Percentiles rank a stretch among this genome's conserved stretches.
Conservation (phyloP, 2,888 invertebrate species). For the Scaeva pyrastri region DNA sequence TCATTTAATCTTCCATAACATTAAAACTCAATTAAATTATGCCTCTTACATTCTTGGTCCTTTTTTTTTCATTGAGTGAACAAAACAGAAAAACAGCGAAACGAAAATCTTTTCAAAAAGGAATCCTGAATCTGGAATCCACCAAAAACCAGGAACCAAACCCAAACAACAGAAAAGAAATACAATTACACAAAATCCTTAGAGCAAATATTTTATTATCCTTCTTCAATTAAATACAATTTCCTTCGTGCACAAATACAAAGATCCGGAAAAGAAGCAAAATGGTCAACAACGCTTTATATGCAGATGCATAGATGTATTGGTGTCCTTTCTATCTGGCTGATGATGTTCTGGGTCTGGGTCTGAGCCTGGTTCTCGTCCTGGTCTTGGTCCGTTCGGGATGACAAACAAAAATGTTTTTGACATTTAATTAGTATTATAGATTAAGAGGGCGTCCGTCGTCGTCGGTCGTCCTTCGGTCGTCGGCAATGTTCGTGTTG, state of each 20-base stretch:
- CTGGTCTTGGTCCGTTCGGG: background rate
- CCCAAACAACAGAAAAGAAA: slow-evolving; percentile 9
- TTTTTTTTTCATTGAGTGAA: background rate
- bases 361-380: no score
- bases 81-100: background rate
- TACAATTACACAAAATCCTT: slow-evolving; percentile 65
- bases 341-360: background rate
- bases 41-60: background rate
- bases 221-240: slow-evolving; percentile 62
- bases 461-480: no score
- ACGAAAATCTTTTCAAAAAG: slow-evolving; percentile 38
- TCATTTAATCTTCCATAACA: slow-evolving; percentile 64
- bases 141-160: slow-evolving; percentile 20
- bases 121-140: no score
- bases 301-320: slow-evolving; percentile 28
- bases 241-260: slow-evolving; percentile 22
- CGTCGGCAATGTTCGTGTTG: background rate
- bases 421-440: slow-evolving; percentile 70
- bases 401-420: slow-evolving; percentile 35
- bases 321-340: background rate
- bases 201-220: slow-evolving; percentile 64
- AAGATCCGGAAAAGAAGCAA: background rate
- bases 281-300: slow-evolving; percentile 23
- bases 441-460: slow-evolving; percentile 30
- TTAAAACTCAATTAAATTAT: slow-evolving; percentile 63